Conservation (phyloP, 2,888 invertebrate genomes). For the Prionchulus punctatus region DNA sequence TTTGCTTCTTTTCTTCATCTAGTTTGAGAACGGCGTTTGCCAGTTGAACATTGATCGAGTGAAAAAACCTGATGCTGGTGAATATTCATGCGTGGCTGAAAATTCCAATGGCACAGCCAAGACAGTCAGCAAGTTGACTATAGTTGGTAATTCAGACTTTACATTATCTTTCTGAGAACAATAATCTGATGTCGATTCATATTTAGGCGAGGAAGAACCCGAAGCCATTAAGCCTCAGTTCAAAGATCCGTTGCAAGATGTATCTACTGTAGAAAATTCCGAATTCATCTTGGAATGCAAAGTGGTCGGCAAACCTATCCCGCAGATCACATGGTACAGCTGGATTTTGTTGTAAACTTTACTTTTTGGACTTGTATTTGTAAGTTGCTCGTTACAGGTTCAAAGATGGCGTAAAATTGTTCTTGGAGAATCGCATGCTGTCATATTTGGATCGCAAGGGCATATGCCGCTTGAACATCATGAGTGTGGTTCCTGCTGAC, state of each 20-base stretch:
- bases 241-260: constrained; percentile 22
- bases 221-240: constrained; percentile 22
- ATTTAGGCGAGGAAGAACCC: constrained; percentile 18
- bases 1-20: neutral
- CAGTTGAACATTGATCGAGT: constrained; percentile 88
- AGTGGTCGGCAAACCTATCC: constrained; percentile 9
- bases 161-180: neutral
- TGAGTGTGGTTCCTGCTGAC: constrained; percentile 21
- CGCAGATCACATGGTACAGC: constrained; percentile 19
- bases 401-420: constrained; percentile 27
- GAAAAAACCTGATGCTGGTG: constrained; percentile 80
- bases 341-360: neutral
- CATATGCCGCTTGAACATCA: constrained; percentile 23
- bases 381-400: too few species aligned
- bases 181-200: neutral
- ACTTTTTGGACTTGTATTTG: neutral
- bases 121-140: constrained; percentile 61
- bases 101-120: constrained; percentile 84
- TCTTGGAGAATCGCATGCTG: constrained; percentile 26
- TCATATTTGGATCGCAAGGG: constrained; percentile 27
- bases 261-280: constrained; percentile 20
- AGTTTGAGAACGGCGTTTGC: constrained; percentile 55
- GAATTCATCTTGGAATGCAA: constrained; percentile 18
- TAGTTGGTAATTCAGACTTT: constrained; percentile 5
- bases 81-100: constrained; percentile 78